Conservation (phyloP, 2,888 invertebrate genomes). For the Aquatica leii region DNA sequence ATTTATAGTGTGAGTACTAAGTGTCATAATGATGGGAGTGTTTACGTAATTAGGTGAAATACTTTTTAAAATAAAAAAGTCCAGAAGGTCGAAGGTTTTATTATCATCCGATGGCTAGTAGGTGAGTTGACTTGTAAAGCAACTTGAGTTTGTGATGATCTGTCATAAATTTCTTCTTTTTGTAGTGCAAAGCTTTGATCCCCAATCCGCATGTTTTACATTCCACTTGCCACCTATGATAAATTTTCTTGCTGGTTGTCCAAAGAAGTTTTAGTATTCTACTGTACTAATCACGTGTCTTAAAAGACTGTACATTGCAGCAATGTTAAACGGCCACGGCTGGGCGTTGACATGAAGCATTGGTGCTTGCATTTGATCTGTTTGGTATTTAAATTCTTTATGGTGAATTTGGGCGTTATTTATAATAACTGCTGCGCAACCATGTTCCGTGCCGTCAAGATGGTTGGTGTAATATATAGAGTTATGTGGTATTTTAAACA, state of each 20-base stretch:
- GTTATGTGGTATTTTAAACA: neutral
- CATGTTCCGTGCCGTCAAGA: neutral
- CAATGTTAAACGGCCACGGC: neutral
- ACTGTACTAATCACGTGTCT: neutral
- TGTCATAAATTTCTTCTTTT: constrained; percentile 2
- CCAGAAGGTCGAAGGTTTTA: constrained; percentile 7
- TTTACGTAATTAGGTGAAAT: neutral
- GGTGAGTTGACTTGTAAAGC: constrained; percentile 3
- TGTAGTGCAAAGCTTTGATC: neutral
- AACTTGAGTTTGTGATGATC: neutral
- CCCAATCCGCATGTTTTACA: constrained; percentile 3
- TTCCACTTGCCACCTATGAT: constrained; percentile 12
- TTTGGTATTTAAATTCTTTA: neutral
- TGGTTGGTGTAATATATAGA: neutral
- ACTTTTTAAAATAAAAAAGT: constrained; percentile 6
- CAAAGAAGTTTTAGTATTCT: constrained; percentile 2
- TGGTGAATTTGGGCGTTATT: neutral
- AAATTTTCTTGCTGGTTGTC: constrained; percentile 7
- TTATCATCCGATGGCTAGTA: constrained; percentile 9
- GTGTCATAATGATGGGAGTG: too few relatives aligned
- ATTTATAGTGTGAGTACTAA: too few relatives aligned
- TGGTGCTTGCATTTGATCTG: neutral
- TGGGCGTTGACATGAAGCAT: neutral
- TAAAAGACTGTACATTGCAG: constrained; percentile 2
- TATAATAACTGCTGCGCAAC: neutral